Evolutionary conservation across 1,140 invertebrate genomes (phyloP), one percentile per base, ranked within the genome.

Genomic region (Bactericera cockerelli): DNA sequence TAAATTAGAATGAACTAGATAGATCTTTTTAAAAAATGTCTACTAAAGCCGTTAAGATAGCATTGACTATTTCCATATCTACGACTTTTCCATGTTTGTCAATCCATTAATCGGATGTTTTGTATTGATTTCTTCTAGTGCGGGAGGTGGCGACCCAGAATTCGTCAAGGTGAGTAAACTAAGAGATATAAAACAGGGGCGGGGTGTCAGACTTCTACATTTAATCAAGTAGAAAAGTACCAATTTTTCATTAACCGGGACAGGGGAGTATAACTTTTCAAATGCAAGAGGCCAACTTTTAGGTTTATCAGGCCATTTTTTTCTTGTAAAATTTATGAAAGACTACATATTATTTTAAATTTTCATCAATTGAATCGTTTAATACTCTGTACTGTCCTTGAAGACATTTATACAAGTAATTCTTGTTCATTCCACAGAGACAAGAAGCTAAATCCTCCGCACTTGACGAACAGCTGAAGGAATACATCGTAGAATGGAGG

Each of bases 401-500:
- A 22, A 11, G 6, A 26, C 19, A 58, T 21, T 16, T 38, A 53
- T 49, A 14, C 16, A 22, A n/a, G n/a, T n/a, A n/a, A n/a, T 64
- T 64, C 60, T 53, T n/a, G n/a, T n/a, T n/a, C n/a, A n/a, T 56
- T 63, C 67, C 66, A 61, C 66, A 81, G 82, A 87, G 88, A 74
- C 87, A 92, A 81, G 88, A 93, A 78, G 86, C 90, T 74, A 93
- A 93, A 76, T 83, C 86, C 75, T 90, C 88, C 68, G 89, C 92
- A 74, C 81, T 94, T 71, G 92, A 95, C 79, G 91, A 93, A 70
- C 88, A 94, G 74, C 80, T 93, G 68, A 91, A 91, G 75, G 91
- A 94, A 76, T 94, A 94, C 80, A 93, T 95, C 72, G 83, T 86
- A 71, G 90, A 94, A 86, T 93, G 91, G 87, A 82, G 90, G 70